Conservation (phyloP, 2,888 invertebrate species). For the Heliothis peltigera region DNA sequence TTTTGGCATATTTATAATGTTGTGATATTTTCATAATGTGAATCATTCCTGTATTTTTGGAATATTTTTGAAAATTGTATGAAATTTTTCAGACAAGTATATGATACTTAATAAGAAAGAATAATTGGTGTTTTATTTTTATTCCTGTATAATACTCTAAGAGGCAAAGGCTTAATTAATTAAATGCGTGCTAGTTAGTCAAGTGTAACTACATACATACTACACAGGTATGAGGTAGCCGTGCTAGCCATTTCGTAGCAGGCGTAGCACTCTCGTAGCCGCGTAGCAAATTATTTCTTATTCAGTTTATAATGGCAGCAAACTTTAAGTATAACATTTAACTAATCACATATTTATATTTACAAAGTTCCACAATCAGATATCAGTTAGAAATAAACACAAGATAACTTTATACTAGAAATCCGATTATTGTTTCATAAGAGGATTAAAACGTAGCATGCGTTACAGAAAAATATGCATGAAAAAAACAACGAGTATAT, state of each 20-base stretch:
- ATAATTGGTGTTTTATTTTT: conserved; percentile 60
- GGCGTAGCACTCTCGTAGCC: conserved; percentile 45
- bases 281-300: not conserved
- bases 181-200: too few relatives aligned
- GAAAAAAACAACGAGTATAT: conserved; percentile 32
- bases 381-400: not conserved
- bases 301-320: not conserved
- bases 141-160: not conserved
- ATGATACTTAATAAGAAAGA: conserved; percentile 79
- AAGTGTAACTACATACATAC: too few relatives aligned
- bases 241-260: conserved; percentile 25
- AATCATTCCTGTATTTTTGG: conserved; percentile 85
- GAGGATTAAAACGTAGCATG: not conserved
- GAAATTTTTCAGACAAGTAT: conserved; percentile 87
- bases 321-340: not conserved
- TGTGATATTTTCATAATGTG: conserved; percentile 87
- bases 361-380: not conserved
- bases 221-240: too few relatives aligned
- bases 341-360: too few relatives aligned
- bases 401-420: not conserved
- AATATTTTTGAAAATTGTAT: conserved; percentile 85
- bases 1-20: conserved; percentile 87
- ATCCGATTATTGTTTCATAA: too few relatives aligned
- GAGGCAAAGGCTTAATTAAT: too few relatives aligned
- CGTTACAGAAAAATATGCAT: not conserved